Evolutionary conservation across 2,113 vertebrate species (phyloP).

Genomic region (Orycteropus afer): DNA sequence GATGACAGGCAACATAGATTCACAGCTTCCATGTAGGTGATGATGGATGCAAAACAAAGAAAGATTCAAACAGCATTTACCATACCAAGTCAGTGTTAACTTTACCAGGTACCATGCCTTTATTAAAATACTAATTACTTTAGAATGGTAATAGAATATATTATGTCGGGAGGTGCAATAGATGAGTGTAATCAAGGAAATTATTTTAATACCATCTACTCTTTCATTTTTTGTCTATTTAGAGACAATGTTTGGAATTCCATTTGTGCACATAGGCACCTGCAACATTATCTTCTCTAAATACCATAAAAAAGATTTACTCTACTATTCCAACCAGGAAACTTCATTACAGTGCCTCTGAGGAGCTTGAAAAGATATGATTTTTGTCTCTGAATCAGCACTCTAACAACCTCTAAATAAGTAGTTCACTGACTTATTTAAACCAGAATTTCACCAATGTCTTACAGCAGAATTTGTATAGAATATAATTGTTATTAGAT

Average conservation of each 20-base stretch:
- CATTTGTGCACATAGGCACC: slow-evolving; percentile 45
- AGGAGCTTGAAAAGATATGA: slow-evolving; percentile 45
- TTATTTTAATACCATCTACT: slow-evolving; percentile 46
- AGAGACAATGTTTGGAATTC: slow-evolving; percentile 42
- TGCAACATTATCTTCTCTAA: slow-evolving; percentile 66
- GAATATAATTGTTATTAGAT: slow-evolving; percentile 43
- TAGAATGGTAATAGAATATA: slow-evolving; percentile 14
- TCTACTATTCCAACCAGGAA: slow-evolving; percentile 42
- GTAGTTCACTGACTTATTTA: slow-evolving; percentile 40
- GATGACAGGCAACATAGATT: neutral
- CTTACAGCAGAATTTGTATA: neutral
- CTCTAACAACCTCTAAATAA: slow-evolving; percentile 35
- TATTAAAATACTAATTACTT: slow-evolving; percentile 69
- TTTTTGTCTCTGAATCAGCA: slow-evolving; percentile 35
- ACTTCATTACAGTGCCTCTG: neutral
- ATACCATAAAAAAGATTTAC: slow-evolving; percentile 54
- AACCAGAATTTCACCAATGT: slow-evolving; percentile 7
- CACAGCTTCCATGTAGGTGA: neutral
- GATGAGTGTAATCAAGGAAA: slow-evolving; percentile 10
- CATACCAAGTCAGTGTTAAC: slow-evolving; percentile 11
- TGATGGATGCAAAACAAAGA: neutral
- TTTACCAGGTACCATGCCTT: neutral
- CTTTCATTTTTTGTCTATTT: slow-evolving; percentile 52
- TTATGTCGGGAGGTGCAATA: slow-evolving; percentile 55
- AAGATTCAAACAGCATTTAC: neutral